Conservation (phyloP, 2,113 vertebrate species). For the Etia nguti region DNA sequence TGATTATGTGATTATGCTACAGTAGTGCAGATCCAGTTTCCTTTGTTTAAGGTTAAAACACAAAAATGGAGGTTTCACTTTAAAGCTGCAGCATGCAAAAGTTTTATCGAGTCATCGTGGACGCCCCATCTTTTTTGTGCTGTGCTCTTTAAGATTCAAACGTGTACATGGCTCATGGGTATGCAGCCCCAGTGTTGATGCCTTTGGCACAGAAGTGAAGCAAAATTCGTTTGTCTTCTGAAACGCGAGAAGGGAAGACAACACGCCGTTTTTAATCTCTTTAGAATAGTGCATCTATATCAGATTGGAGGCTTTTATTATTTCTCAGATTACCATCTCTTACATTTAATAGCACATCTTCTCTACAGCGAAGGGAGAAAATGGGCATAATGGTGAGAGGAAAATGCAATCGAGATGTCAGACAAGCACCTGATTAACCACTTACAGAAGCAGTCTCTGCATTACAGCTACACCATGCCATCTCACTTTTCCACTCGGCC, state of each 20-base stretch:
- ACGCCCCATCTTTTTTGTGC: neutral
- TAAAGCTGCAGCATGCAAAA: neutral
- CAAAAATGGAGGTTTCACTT: neutral
- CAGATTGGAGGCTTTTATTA: conserved; percentile 29
- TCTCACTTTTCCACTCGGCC: conserved; percentile 80
- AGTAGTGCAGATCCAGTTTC: neutral
- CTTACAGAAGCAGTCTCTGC: conserved; percentile 48
- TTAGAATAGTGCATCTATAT: conserved; percentile 28
- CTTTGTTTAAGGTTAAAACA: neutral
- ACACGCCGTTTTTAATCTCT: conserved; percentile 17
- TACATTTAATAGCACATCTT: conserved; percentile 48
- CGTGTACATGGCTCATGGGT: neutral
- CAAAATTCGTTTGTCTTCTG: neutral
- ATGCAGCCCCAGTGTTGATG: neutral
- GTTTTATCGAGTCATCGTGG: conserved; percentile 17
- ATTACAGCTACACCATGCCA: conserved; percentile 20
- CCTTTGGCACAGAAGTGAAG: neutral
- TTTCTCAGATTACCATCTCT: conserved; percentile 32
- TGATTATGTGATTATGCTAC: neutral
- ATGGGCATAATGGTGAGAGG: conserved; percentile 48
- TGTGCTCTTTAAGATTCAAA: neutral
- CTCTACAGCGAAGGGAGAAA: conserved; percentile 19
- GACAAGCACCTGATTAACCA: conserved; percentile 64
- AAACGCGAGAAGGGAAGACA: conserved; percentile 23
- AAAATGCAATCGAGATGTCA: conserved; percentile 66